Base-by-base conservation (phyloP, 2,797 vertebrate genomes). In the Esox masquinongy region DNA sequence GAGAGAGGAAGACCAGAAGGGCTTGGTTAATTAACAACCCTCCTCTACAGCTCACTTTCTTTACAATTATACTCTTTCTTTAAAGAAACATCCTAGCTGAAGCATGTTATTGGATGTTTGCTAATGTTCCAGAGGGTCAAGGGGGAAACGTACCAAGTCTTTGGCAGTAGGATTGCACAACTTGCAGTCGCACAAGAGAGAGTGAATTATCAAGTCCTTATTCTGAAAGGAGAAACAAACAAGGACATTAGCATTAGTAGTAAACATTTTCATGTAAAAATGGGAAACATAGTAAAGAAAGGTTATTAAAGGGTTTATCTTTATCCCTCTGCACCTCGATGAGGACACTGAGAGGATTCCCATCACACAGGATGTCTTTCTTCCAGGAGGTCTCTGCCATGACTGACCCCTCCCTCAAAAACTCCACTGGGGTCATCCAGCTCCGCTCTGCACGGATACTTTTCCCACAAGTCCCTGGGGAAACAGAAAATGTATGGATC, bases 391-490 rank as follows among this genome's bases (percentile, higher is more conserved):
- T 24, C 5, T 75, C 77, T 31, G 11, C 4, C 9, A 39, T 5
- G 1, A 8, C 31, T 36, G 31, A 15, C 29, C 68, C 50, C 73
- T 16, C 31, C 22, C 16, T 67, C 17, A 53, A 1, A 69, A 79
- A 79, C 22, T 79, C 77, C 15, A 15, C 2, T 0, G 77, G 77
- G 29, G 73, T 79, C 59, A 79, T 22, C 73, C 77, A 75, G n/a
- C 68, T 15, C 14, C 67, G 4, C 2, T 70, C 68, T 5, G 73
- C 72, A 15, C 77, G 68, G 47, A 79, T 75, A 12, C 73, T 71
- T 50, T 67, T 75, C 29, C 77, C 77, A 53, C 26, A 14, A 1
- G 5, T 19, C 50, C 16, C 50, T 72, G 70, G 8, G 29, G 22
- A 49, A 72, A 71, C 22, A 71, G n/a, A 26, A 5, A 39, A n/a